These are phyloP conservation scores for Dendronephthya gigantea DNA, from an alignment of 64 coral and sea anemone species.

Conservation along the genomic window DNA sequence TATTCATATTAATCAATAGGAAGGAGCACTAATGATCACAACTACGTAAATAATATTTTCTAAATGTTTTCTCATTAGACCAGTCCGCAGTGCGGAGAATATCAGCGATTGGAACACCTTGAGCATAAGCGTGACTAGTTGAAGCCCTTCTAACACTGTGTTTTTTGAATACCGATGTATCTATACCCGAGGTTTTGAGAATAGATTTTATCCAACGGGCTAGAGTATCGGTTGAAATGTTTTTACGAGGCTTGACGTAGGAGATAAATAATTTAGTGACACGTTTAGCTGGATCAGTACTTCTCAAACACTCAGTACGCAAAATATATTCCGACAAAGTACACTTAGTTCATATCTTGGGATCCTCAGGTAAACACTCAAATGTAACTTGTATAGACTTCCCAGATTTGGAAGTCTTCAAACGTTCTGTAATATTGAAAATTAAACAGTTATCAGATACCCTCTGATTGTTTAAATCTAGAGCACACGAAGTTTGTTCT, in stretches of 20 bases:
- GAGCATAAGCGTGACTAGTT: slow-evolving; percentile 17
- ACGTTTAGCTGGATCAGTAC: neutral
- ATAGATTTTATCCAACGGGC: no score
- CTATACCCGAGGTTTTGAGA: neutral
- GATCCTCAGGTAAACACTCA: slow-evolving; percentile 30
- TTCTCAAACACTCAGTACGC: neutral
- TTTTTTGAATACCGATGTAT: slow-evolving; percentile 7
- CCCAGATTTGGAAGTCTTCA: slow-evolving; percentile 43
- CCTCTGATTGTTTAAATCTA: slow-evolving; percentile 42
- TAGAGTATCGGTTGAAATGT: slow-evolving; percentile 19
- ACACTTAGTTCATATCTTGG: slow-evolving; percentile 27
- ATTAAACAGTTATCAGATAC: slow-evolving; percentile 35
- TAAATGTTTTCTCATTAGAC: neutral
- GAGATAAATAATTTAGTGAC: slow-evolving; percentile 14
- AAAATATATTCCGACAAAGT: slow-evolving; percentile 29
- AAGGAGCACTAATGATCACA: neutral
- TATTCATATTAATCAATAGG: no score
- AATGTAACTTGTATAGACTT: slow-evolving; percentile 49
- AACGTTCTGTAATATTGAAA: no score
- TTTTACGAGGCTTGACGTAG: slow-evolving; percentile 19
- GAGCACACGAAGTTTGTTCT: slow-evolving; percentile 61
- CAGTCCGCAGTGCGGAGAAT: neutral
- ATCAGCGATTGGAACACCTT: slow-evolving; percentile 15
- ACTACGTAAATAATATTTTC: neutral
- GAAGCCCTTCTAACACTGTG: slow-evolving; percentile 25